Base-by-base conservation (phyloP, 2,797 vertebrate genomes). In the Oreochromis mossambicus region DNA sequence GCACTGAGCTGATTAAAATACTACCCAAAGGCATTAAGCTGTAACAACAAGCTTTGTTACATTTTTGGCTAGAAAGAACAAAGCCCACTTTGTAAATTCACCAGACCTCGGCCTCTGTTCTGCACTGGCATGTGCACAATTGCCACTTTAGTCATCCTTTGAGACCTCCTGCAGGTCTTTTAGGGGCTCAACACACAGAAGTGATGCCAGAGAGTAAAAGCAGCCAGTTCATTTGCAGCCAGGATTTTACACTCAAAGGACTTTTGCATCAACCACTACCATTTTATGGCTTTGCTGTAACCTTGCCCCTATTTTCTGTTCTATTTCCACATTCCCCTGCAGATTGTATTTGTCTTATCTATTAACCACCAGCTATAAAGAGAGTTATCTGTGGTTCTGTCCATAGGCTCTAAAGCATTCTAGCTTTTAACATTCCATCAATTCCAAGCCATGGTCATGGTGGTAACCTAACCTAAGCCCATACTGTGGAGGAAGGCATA, bases 221-320 rank as follows among this genome's bases (percentile, higher is more conserved):
- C 58, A 83, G 24, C 41, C 24, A 14, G 9, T 85, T 87, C 21
- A 86, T 85, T 80, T 87, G 83, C 78, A 58, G 77, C 46, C 73
- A 54, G 78, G 76, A 83, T 78, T 51, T n/a, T 34, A 48, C 7
- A 50, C 54, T 63, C 78, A 70, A 55, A 61, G 79, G 52, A 81
- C 51, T 19, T 84, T 17, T 52, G 21, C 75, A 54, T 55, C 48
- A 77, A 81, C 50, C 24, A 54, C 56, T 36, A 55, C n/a, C 48
- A 51, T 84, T 86, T 83, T 24, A 80, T 78, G 61, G 70, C 51
- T 76, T 61, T 24, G 48, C 46, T 66, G 2, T 82, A 86, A 78
- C 79, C 79, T 63, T 79, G 51, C 66, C 34, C 43, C 17, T 55
- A 75, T 76, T 77, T 26, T 54, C 36, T 70, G 61, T 81, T 51